Percentiles rank a stretch among this genome's conserved stretches.
These are phyloP conservation scores for Linepithema humile DNA, from an alignment of 1,140 invertebrate genomes.

Conservation along the genomic window DNA sequence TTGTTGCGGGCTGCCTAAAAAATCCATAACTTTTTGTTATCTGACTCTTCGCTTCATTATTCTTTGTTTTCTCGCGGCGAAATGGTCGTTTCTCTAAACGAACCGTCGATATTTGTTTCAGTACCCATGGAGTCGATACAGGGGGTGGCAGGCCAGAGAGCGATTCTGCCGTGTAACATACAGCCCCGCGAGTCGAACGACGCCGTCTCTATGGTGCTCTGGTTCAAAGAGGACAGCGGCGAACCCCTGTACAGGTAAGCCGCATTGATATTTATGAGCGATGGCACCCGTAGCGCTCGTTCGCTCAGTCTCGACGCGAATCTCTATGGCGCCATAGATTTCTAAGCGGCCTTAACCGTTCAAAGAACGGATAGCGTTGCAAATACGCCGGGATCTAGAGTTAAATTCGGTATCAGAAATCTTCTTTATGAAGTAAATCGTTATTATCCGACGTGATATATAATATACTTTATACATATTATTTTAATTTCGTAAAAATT, in stretches of 20 bases:
- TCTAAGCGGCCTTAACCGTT: slow-evolving; percentile 33
- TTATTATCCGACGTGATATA: not conserved
- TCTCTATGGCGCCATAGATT: slow-evolving; percentile 45
- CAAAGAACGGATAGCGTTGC: slow-evolving; percentile 6
- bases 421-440: not conserved
- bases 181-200: slow-evolving; percentile 90
- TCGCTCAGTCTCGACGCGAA: slow-evolving; percentile 17
- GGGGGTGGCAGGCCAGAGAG: slow-evolving; percentile 91
- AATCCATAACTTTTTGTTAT: slow-evolving; percentile 32
- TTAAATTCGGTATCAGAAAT: not conserved
- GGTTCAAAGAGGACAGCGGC: slow-evolving; percentile 93
- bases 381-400: not conserved
- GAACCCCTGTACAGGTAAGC: slow-evolving; percentile 93
- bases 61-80: slow-evolving; percentile 25
- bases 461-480: not conserved
- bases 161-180: slow-evolving; percentile 92
- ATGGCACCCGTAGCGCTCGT: slow-evolving; percentile 36
- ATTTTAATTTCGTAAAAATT: not conserved
- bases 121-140: slow-evolving; percentile 92
- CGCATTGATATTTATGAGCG: slow-evolving; percentile 65
- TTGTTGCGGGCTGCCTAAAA: slow-evolving; percentile 7
- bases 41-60: slow-evolving; percentile 21
- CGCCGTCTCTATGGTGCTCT: slow-evolving; percentile 93
- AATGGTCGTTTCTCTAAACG: slow-evolving; percentile 26
- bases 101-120: slow-evolving; percentile 82